phyloP scores from a whole-genome alignment of 2,888 invertebrate genomes.

The Aleiodes leptofemur region DNA sequence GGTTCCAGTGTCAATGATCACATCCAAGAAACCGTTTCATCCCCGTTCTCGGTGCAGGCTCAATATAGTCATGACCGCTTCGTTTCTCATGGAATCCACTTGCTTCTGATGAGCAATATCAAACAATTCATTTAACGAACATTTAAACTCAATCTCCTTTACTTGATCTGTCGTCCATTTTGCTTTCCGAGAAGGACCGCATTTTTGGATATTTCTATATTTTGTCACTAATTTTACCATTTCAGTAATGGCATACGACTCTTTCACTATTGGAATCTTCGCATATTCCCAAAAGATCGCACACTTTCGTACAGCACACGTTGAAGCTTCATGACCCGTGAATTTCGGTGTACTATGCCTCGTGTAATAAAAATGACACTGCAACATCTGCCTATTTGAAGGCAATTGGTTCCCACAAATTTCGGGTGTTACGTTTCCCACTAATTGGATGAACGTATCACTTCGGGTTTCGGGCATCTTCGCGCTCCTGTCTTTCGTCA shows the following conservation, averaged over 20 bases:
- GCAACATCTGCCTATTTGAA: background rate
- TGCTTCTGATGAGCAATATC: too few species aligned
- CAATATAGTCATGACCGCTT: background rate
- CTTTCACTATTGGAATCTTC: too few species aligned
- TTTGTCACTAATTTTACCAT: too few species aligned
- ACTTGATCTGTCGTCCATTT: too few species aligned
- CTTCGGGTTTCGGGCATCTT: too few species aligned
- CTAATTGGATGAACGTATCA: background rate
- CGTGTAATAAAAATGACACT: background rate
- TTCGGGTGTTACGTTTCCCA: background rate
- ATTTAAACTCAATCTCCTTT: too few species aligned
- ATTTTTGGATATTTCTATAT: too few species aligned
- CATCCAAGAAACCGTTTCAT: background rate
- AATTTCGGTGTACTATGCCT: background rate
- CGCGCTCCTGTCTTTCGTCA: too few species aligned
- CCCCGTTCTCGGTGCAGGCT: background rate
- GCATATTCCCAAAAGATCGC: background rate
- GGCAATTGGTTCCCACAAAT: background rate
- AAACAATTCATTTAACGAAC: too few species aligned
- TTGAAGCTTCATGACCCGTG: background rate
- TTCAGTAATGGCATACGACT: too few species aligned
- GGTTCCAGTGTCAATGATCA: too few species aligned
- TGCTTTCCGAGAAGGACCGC: too few species aligned
- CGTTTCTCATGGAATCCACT: background rate
- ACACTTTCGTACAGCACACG: background rate